Evolutionary conservation across 2,113 vertebrate genomes (phyloP).

Genomic region (Ciconia boyciana): DNA sequence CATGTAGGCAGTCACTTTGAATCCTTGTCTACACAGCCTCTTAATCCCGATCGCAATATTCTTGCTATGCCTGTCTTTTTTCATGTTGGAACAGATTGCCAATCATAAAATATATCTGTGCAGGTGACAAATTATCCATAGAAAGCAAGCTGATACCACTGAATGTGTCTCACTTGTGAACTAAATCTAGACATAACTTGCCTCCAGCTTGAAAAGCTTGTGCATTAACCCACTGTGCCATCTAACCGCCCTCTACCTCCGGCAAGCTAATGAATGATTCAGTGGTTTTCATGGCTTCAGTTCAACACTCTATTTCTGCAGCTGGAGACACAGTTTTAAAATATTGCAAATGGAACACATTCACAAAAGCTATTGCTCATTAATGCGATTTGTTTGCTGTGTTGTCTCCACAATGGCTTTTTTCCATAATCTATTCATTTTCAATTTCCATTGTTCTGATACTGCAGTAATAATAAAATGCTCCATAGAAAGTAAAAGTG

Average conservation of each 20-base stretch:
- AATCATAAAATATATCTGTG: not conserved
- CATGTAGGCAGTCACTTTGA: not conserved
- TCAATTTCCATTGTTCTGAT: not conserved
- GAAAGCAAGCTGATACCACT: not conserved
- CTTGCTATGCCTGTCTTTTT: not conserved
- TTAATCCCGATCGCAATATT: not conserved
- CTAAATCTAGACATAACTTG: not conserved
- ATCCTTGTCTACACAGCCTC: not conserved
- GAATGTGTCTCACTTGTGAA: not conserved
- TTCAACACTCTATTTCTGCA: not conserved
- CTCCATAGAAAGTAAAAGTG: not conserved
- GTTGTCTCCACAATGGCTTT: not conserved
- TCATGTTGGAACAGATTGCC: not conserved
- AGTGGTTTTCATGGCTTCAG: not conserved
- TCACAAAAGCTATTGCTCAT: not conserved
- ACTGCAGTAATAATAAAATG: not conserved
- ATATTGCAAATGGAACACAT: not conserved
- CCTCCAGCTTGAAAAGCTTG: not conserved
- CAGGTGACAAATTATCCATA: not conserved
- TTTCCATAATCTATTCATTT: not conserved
- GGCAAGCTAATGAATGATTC: constrained; percentile 6
- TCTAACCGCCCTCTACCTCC: not conserved
- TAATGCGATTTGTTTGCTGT: not conserved
- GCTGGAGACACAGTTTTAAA: not conserved
- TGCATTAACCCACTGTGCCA: not conserved